These are phyloP conservation scores for Petrolisthes cinctipes DNA, from an alignment of 2,888 invertebrate species.

Conservation along the genomic window DNA sequence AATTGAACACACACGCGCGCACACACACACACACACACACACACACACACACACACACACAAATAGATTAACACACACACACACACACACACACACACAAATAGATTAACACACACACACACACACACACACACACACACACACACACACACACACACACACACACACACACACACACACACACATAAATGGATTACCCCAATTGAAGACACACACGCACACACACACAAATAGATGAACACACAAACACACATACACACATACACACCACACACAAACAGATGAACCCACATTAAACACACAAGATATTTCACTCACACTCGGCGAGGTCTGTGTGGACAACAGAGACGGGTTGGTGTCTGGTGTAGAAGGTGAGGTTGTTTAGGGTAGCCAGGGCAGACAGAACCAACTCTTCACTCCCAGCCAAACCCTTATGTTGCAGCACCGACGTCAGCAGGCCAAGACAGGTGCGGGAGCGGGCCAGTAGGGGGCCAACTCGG, in stretches of 20 bases:
- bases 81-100: background rate
- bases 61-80: too few relatives aligned
- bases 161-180: too few relatives aligned
- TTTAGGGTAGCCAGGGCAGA: constrained; percentile 86
- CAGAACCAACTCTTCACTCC: constrained; percentile 81
- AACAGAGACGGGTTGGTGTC: constrained; percentile 56
- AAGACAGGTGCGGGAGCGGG: constrained; percentile 69
- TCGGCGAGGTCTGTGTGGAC: constrained; percentile 69
- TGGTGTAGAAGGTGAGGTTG: constrained; percentile 83
- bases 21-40: too few relatives aligned
- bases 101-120: too few relatives aligned
- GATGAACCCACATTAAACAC: background rate
- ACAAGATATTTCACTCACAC: constrained; percentile 67
- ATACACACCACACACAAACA: too few relatives aligned
- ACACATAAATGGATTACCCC: too few relatives aligned
- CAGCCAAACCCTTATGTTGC: constrained; percentile 69
- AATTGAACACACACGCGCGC: too few relatives aligned
- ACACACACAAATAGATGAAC: background rate
- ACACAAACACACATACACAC: too few relatives aligned
- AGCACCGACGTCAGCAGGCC: constrained; percentile 69
- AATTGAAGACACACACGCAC: background rate
- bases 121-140: too few relatives aligned
- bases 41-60: too few relatives aligned
- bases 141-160: too few relatives aligned
- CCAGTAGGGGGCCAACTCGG: constrained; percentile 79